Base-by-base conservation (phyloP, 2,888 invertebrate genomes). In the Agapostemon virescens region DNA sequence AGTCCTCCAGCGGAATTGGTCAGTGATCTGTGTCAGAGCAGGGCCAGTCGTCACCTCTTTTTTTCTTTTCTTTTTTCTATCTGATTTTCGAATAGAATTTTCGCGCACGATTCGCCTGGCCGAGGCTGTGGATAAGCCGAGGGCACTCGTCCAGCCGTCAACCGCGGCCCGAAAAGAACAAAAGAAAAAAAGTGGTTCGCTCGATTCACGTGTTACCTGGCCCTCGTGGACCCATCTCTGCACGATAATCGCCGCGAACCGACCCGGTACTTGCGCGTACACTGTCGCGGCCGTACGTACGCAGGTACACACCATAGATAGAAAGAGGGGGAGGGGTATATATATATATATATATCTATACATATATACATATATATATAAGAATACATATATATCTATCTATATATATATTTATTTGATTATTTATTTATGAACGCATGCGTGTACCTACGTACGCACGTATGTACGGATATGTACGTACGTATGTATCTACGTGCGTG, bases 11-110 rank as follows among this genome's bases (percentile, higher is more conserved):
- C 85, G 88, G 85, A 89, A 86, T 87, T 86, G 91, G 90, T 90
- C 90, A 90, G 90, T 90, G 90, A 87, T 90, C 90, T 89, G 88
- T 87, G 87, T 85, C 86, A 87, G 89, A 90, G 82, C 89, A 89
- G 90, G 88, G 81, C 89, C 88, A 87, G 83, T 84, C 80, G 63
- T 82, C 77, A 67, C 38, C 58, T 69, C 61, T 66, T 70, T 40
- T 45, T 55, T 61, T 55, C n/a, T n/a, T n/a, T n/a, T n/a, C n/a
- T n/a, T n/a, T n/a, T n/a, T n/a, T n/a, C 33, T 40, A 26, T 20
- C n/a, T 38, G 38, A 30, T 13, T 69, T 33, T 30, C 55, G 38
- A 30, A 30, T 78, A 26, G 38, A 67, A 23, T 55, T 61, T 15
- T 55, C 20, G n/a, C 55, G 55, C 26, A 23, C 49, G n/a, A 49